phyloP scores from a whole-genome alignment of 1,140 invertebrate species.

The Vollenhovia emeryi region DNA sequence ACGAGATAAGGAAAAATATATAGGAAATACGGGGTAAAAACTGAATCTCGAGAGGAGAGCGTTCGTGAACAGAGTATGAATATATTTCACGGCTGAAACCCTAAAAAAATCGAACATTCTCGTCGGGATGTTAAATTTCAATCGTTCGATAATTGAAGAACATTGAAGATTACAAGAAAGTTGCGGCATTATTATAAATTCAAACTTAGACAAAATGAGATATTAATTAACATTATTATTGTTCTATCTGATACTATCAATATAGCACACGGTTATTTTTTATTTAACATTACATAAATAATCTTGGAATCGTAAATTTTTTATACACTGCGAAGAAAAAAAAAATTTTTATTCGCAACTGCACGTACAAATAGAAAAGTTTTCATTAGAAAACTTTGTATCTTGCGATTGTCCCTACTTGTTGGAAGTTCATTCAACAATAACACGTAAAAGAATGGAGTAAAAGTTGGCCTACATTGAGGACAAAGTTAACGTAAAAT shows the following conservation, averaged over 20 bases:
- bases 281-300: background rate
- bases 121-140: background rate
- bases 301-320: background rate
- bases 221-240: background rate
- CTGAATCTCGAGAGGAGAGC: slow-evolving; percentile 15
- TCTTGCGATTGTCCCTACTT: background rate
- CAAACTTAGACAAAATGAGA: background rate
- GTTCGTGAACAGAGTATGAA: background rate
- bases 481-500: background rate
- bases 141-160: background rate
- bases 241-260: too few species aligned
- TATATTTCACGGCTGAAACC: background rate
- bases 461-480: slow-evolving; percentile 31
- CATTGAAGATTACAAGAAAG: background rate
- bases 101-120: background rate
- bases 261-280: background rate
- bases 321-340: background rate
- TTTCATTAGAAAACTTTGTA: slow-evolving; percentile 41
- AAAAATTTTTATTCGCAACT: background rate
- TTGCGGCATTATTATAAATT: background rate
- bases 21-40: background rate
- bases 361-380: slow-evolving; percentile 21
- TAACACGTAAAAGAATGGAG: background rate
- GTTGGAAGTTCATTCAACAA: slow-evolving; percentile 10
- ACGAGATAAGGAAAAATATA: slow-evolving; percentile 47